Evolutionary conservation across 2,113 vertebrate genomes (phyloP).

Genomic region (Mohoua ochrocephala): DNA sequence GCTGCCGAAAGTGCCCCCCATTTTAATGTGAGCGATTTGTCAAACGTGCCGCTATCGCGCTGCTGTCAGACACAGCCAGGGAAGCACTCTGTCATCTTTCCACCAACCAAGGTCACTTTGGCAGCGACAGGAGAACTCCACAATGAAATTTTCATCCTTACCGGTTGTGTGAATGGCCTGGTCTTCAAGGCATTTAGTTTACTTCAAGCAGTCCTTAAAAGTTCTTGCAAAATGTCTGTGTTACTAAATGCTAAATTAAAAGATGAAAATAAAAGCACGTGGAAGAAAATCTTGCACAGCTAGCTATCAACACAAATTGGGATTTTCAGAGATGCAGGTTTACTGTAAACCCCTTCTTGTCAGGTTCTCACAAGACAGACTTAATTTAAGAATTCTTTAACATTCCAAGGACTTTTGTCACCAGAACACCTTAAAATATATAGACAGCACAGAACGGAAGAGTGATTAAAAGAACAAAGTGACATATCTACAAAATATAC

Average conservation of each 20-base stretch:
- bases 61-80: conserved; percentile 75
- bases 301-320: neutral
- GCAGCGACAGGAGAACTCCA: conserved; percentile 65
- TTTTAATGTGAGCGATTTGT: conserved; percentile 84
- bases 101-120: conserved; percentile 86
- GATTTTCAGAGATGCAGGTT: neutral
- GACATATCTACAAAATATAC: neutral
- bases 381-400: neutral
- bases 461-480: neutral
- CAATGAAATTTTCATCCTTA: conserved; percentile 61
- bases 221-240: neutral
- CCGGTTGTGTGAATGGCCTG: conserved; percentile 37
- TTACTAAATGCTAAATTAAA: neutral
- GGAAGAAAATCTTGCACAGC: neutral
- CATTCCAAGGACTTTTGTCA: neutral
- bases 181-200: conserved; percentile 43
- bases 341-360: neutral
- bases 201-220: neutral
- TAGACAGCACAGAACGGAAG: neutral
- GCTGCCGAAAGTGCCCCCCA: conserved; percentile 79
- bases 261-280: neutral
- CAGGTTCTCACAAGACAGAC: neutral
- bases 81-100: conserved; percentile 79
- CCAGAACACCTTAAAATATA: neutral
- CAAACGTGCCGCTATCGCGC: conserved; percentile 75